Conservation (phyloP, 1,140 invertebrate genomes). For the Drosophila mauritiana region DNA sequence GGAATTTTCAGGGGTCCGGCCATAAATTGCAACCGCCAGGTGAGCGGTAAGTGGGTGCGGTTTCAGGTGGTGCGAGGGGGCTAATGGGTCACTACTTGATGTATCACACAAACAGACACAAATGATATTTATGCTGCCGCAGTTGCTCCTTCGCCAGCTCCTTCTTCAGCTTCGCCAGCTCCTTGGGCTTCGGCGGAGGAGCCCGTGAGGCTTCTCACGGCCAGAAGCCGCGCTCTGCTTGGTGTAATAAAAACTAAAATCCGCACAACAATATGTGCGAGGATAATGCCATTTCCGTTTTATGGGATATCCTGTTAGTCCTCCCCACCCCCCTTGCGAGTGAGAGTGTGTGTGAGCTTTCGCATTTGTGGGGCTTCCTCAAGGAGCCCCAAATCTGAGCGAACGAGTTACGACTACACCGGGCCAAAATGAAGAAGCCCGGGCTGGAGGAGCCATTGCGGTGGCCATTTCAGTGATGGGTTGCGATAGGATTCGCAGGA, state of each 20-base stretch:
- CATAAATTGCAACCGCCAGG: conserved; percentile 77
- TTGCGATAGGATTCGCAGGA: conserved; percentile 31
- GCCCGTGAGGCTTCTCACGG: conserved; percentile 64
- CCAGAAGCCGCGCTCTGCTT: conserved; percentile 61
- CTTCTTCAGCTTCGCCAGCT: background rate
- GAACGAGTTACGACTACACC: conserved; percentile 61
- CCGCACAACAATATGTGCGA: conserved; percentile 82
- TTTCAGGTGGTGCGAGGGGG: conserved; percentile 10
- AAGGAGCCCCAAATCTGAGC: conserved; percentile 50
- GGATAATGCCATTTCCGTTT: conserved; percentile 83
- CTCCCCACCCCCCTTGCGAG: conserved; percentile 29
- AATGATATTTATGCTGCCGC: conserved; percentile 75
- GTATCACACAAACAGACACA: conserved; percentile 78
- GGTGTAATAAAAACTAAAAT: conserved; percentile 83
- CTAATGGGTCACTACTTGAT: conserved; percentile 59
- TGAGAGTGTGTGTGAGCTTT: conserved; percentile 25
- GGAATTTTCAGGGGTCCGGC: conserved; percentile 69
- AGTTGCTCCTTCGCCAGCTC: conserved; percentile 9
- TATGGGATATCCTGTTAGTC: conserved; percentile 81
- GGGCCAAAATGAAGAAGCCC: conserved; percentile 40
- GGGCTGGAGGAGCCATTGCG: conserved; percentile 37
- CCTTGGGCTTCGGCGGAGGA: conserved; percentile 8
- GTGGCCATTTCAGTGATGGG: conserved; percentile 48
- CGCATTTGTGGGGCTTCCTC: conserved; percentile 63
- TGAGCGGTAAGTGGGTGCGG: conserved; percentile 39